Base-by-base conservation (phyloP, 2,797 vertebrate species). In the Tokudaia tokunoshimensis region DNA sequence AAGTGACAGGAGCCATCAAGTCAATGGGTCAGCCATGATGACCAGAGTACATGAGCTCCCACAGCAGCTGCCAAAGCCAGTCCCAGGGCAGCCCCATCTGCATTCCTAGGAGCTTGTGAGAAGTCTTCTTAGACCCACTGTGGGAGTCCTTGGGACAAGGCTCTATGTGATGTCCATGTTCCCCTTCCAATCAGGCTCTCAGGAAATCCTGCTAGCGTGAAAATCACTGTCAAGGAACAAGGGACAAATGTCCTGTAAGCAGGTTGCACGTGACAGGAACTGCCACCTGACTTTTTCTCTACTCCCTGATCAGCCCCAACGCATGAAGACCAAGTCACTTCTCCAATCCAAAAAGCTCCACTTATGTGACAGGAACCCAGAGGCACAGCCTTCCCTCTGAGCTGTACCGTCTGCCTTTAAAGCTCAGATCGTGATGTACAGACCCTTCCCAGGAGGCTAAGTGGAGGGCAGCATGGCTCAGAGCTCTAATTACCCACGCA, bases 301-400 rank as follows among this genome's bases (percentile, higher is more conserved):
- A 50, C n/a, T 83, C 47, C 81, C 37, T n/a, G 2, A 29, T 5
- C 31, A 57, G 65, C 31, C 44, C 17, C 1, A 74, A 50, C 55
- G 52, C 44, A 47, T 6, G 12, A 61, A 19, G 92, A 24, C 29
- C 5, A 72, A 85, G 26, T 63, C 52, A n/a, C 26, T 86, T 81
- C 24, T 93, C 72, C 84, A 90, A 85, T 59, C 26, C 17, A 70
- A 80, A 44, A 91, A 95, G 75, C 50, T 55, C 26, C 89, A 93
- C 75, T n/a, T 55, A 37, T 4, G 22, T 41, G n/a, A 11, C 82
- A 0, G 3, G 31, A 70, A 34, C 3, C 22, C 0, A 1, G 41
- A 75, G 81, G 31, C 50, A 19, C 12, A 86, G 47, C 31, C 79
- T 63, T 57, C 75, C 34, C 34, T 63, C 80, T 13, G 17, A 19